Evolutionary conservation across 1,140 invertebrate genomes (phyloP).

Genomic region (Formica selysi): DNA sequence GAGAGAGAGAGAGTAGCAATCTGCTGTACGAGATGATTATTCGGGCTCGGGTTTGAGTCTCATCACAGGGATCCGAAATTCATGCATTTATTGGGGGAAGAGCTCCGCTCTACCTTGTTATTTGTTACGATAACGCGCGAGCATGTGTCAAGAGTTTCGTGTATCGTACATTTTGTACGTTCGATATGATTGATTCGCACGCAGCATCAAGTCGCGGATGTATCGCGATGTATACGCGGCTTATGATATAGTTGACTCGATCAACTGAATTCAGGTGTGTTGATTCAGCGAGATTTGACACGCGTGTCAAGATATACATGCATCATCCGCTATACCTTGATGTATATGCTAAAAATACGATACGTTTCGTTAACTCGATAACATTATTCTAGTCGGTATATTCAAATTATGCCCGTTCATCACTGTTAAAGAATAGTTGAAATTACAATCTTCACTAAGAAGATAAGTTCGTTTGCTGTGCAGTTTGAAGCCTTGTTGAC

Average conservation of each 20-base stretch:
- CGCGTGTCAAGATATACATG: constrained; percentile 24
- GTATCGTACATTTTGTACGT: not conserved
- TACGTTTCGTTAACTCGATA: constrained; percentile 35
- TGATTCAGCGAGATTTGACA: constrained; percentile 48
- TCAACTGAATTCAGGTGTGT: constrained; percentile 44
- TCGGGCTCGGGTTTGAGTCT: not conserved
- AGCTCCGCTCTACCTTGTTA: not conserved
- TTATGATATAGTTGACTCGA: constrained; percentile 28
- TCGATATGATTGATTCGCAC: constrained; percentile 40
- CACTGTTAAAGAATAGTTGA: not conserved
- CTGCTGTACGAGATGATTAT: constrained; percentile 22
- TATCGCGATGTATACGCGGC: constrained; percentile 10
- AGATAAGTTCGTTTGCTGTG: not conserved
- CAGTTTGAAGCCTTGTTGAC: not conserved
- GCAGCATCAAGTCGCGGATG: constrained; percentile 11
- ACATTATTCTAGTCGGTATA: not conserved
- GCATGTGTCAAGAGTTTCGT: not conserved
- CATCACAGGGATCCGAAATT: not conserved
- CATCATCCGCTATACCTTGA: constrained; percentile 11
- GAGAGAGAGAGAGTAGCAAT: not conserved
- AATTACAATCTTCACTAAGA: not conserved
- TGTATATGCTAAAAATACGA: not conserved
- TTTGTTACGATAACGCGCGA: constrained; percentile 13
- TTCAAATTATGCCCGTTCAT: constrained; percentile 14
- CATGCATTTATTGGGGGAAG: not conserved